Conservation (phyloP, 2,888 invertebrate species). For the Eupelmus urozonus region DNA sequence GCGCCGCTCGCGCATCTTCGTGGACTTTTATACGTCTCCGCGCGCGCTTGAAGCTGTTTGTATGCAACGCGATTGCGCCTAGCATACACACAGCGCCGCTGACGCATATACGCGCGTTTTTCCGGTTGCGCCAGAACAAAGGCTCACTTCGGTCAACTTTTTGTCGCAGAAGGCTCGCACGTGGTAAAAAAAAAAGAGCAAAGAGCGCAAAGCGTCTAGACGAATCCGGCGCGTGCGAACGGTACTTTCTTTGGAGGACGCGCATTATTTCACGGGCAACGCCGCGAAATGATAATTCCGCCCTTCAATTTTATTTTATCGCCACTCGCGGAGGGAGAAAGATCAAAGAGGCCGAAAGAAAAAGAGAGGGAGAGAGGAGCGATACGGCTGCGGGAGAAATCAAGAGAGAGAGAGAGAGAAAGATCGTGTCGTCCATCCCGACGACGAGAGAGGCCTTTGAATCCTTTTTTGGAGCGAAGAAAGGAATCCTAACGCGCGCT, state of each 20-base stretch:
- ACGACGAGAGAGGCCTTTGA: conserved; percentile 47
- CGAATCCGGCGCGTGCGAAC: neutral
- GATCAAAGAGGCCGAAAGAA: conserved; percentile 50
- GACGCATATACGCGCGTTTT: conserved; percentile 52
- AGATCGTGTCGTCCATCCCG: conserved; percentile 42
- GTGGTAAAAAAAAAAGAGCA: neutral
- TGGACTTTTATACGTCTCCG: conserved; percentile 34
- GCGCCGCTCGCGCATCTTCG: conserved; percentile 29
- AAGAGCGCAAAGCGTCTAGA: conserved; percentile 1
- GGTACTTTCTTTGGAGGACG: neutral
- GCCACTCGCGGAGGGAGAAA: neutral
- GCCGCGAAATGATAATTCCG: conserved; percentile 43
- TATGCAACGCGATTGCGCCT: conserved; percentile 54
- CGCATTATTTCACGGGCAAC: conserved; percentile 45
- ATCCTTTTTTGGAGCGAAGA: conserved; percentile 57
- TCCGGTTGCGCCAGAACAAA: conserved; percentile 49
- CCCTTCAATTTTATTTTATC: conserved; percentile 40
- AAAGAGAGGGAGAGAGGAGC: neutral
- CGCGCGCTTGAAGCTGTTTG: conserved; percentile 34
- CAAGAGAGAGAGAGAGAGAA: conserved; percentile 10
- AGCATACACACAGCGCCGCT: conserved; percentile 14
- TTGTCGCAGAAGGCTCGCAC: neutral
- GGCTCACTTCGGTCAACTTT: conserved; percentile 35
- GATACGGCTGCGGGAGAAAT: neutral
- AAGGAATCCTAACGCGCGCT: conserved; percentile 51